A percentile compares a stretch with the other conserved stretches of the same genome.
phyloP scores from a whole-genome alignment of 2,888 invertebrate genomes.

The Nesidiocoris tenuis region DNA sequence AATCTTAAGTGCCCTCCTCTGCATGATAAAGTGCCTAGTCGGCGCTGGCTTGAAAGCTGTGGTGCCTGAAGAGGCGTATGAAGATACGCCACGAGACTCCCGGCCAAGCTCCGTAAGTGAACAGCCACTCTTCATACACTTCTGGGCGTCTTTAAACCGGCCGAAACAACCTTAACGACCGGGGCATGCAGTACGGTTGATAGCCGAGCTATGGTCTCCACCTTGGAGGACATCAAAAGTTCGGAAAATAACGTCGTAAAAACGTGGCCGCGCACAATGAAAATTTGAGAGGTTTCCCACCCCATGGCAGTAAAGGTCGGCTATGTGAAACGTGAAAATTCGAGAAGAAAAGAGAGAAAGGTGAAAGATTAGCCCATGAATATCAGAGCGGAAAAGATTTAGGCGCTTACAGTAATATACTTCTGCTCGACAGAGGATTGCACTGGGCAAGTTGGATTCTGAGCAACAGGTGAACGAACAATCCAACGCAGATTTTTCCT shows the following conservation, averaged over 20 bases:
- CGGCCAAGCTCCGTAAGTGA: background rate
- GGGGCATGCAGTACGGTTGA: too few relatives aligned
- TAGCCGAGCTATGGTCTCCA: background rate
- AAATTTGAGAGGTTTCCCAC: too few relatives aligned
- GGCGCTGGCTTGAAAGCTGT: background rate
- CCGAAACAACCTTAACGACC: background rate
- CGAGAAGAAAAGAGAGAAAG: background rate
- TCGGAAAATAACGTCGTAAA: constrained; percentile 18
- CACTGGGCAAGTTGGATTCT: too few relatives aligned
- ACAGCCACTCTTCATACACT: background rate
- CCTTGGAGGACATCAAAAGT: background rate
- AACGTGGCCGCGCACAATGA: constrained; percentile 13
- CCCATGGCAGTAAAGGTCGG: background rate
- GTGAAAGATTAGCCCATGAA: constrained; percentile 13
- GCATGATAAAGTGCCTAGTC: constrained; percentile 37
- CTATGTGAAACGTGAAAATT: constrained; percentile 15
- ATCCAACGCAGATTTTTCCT: too few relatives aligned
- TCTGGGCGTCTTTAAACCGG: background rate
- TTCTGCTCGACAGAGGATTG: too few relatives aligned
- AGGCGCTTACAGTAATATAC: background rate
- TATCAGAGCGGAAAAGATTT: background rate
- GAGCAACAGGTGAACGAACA: too few relatives aligned
- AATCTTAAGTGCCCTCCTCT: constrained; percentile 40
- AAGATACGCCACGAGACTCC: constrained; percentile 7
- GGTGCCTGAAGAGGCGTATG: too few relatives aligned